Conservation (phyloP, 1,140 invertebrate species). For the Paralvinella palmiformis region DNA sequence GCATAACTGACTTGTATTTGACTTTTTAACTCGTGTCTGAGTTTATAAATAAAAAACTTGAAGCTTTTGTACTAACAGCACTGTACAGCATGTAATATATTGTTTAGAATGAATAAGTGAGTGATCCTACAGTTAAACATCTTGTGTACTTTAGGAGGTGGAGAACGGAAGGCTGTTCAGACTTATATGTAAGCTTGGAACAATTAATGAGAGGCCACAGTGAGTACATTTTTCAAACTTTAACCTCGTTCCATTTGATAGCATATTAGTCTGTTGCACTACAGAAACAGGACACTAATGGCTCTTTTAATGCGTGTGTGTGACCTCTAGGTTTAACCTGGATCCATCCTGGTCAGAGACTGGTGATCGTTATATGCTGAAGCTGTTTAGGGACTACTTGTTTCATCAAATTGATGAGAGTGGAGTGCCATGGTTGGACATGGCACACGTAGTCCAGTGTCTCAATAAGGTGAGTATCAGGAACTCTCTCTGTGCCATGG, state of each 20-base stretch:
- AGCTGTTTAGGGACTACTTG: constrained; percentile 93
- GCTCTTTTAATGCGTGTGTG: no score
- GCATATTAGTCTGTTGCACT: neutral
- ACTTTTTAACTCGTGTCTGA: no score
- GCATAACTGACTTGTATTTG: no score
- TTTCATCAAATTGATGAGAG: constrained; percentile 88
- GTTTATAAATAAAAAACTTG: no score
- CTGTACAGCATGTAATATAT: no score
- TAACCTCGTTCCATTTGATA: constrained; percentile 1
- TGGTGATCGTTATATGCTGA: constrained; percentile 94
- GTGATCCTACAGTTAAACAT: no score
- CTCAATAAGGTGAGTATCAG: constrained; percentile 87
- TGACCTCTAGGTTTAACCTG: constrained; percentile 76
- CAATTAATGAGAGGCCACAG: constrained; percentile 90
- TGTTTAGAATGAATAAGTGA: no score
- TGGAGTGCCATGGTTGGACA: constrained; percentile 90
- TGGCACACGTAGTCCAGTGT: constrained; percentile 87
- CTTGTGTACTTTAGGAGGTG: constrained; percentile 67
- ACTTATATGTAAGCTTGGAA: constrained; percentile 81
- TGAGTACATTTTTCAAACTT: constrained; percentile 51
- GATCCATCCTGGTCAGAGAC: constrained; percentile 94
- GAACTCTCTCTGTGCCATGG: no score
- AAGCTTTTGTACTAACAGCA: no score
- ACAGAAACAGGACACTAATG: no score
- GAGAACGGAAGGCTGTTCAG: constrained; percentile 90